These are phyloP conservation scores for Hypercompe scribonia DNA, from an alignment of 2,888 invertebrate genomes.

Conservation along the genomic window DNA sequence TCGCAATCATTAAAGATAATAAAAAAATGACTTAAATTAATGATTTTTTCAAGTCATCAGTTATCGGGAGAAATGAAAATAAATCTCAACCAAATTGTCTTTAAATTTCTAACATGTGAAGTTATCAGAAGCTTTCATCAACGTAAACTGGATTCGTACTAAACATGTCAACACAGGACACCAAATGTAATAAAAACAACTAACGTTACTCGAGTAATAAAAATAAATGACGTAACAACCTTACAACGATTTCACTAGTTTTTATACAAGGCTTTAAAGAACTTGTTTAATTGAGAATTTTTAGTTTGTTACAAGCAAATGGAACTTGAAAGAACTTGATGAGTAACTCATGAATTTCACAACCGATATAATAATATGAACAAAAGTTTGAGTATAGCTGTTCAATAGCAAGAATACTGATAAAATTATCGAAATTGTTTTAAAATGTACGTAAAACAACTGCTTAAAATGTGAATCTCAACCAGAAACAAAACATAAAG, in stretches of 20 bases:
- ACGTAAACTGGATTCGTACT: slow-evolving; percentile 11
- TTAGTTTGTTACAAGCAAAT: background rate
- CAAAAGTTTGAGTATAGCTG: too few relatives aligned
- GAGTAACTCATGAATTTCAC: background rate
- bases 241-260: background rate
- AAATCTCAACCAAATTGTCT: background rate
- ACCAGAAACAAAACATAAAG: background rate
- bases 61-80: background rate
- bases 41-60: background rate
- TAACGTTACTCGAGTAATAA: slow-evolving; percentile 9
- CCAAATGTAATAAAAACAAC: background rate
- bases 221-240: slow-evolving; percentile 1
- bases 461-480: background rate
- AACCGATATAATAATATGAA: background rate
- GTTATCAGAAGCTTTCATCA: slow-evolving; percentile 18
- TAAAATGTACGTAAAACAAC: too few relatives aligned
- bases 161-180: background rate
- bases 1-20: too few relatives aligned
- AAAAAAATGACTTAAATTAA: background rate
- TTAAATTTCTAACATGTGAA: background rate
- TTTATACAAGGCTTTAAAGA: background rate
- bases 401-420: too few relatives aligned
- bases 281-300: too few relatives aligned
- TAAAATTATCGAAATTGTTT: too few relatives aligned
- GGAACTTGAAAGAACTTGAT: background rate